These are phyloP conservation scores for Colostygia pectinataria DNA, from an alignment of 2,888 invertebrate genomes.

Conservation along the genomic window DNA sequence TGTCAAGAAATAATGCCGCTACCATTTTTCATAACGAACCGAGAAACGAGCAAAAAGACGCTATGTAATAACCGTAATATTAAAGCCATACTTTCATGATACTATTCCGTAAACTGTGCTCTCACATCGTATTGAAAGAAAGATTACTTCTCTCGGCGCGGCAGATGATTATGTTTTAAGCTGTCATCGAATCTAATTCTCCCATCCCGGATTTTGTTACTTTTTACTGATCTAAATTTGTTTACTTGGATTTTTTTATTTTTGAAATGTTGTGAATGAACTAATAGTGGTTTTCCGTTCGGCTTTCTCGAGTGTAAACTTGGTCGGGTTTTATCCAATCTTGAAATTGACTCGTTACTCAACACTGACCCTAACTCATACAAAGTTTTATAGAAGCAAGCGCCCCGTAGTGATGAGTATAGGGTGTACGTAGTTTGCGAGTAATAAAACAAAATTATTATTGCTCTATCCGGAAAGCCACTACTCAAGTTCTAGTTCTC, in stretches of 20 bases:
- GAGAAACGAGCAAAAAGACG: constrained; percentile 38
- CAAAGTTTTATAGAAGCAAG: neutral
- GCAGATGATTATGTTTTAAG: constrained; percentile 64
- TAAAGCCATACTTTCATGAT: constrained; percentile 52
- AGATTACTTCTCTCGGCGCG: constrained; percentile 53
- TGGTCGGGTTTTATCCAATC: too few species aligned
- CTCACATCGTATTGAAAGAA: constrained; percentile 46
- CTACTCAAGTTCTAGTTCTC: constrained; percentile 3
- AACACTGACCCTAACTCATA: too few species aligned
- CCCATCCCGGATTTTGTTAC: constrained; percentile 27
- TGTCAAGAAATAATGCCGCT: constrained; percentile 20
- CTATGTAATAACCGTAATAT: constrained; percentile 49
- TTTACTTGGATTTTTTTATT: too few species aligned
- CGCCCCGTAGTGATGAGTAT: constrained; percentile 16
- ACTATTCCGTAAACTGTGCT: constrained; percentile 28
- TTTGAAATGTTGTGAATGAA: too few species aligned
- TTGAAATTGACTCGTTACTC: too few species aligned
- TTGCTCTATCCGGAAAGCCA: constrained; percentile 18
- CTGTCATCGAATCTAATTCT: constrained; percentile 51
- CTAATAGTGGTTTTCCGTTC: too few species aligned
- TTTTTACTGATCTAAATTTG: neutral
- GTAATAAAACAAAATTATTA: constrained; percentile 23
- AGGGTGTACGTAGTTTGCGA: constrained; percentile 1
- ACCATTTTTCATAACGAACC: constrained; percentile 42
- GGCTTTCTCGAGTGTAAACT: too few species aligned